Percentiles rank a stretch among this genome's conserved stretches.
These are phyloP conservation scores for Suillia variegata DNA, from an alignment of 2,888 invertebrate species.

Conservation along the genomic window DNA sequence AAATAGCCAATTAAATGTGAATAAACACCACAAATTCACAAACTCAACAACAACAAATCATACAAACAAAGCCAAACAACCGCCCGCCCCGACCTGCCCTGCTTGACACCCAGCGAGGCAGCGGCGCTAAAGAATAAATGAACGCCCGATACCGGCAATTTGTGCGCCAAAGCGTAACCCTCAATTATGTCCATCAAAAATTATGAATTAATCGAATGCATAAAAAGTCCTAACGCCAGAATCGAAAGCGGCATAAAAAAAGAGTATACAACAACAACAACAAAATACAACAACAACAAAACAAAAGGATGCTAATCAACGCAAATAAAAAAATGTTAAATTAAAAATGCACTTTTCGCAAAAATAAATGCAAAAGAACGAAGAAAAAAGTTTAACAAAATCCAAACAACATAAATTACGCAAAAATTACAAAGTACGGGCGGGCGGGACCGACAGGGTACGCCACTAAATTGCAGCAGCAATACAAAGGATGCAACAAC, in stretches of 20 bases:
- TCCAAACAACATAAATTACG: constrained; percentile 20
- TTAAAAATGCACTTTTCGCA: constrained; percentile 13
- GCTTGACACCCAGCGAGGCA: too few species aligned
- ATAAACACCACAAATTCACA: too few species aligned
- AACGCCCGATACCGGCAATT: too few species aligned
- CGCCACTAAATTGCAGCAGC: constrained; percentile 14
- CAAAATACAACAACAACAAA: constrained; percentile 31
- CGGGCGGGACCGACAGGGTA: too few species aligned
- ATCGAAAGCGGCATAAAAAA: too few species aligned
- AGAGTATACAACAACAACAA: constrained; percentile 16
- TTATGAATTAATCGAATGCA: constrained; percentile 9
- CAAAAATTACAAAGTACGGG: background rate
- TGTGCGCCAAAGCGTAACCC: constrained; percentile 49
- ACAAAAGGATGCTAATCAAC: constrained; percentile 35
- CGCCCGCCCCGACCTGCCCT: too few species aligned
- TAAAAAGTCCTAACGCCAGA: constrained; percentile 31
- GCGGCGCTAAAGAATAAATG: too few species aligned
- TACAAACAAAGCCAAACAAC: too few species aligned
- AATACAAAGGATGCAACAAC: constrained; percentile 11
- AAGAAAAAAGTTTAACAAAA: too few species aligned
- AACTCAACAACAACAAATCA: too few species aligned
- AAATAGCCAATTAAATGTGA: too few species aligned
- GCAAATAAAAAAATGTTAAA: constrained; percentile 16
- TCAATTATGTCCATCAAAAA: constrained; percentile 31
- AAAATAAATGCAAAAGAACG: constrained; percentile 13